A percentile compares a stretch with the other conserved stretches of the same genome.
These are phyloP conservation scores for Drosophila tristis DNA, from an alignment of 1,140 invertebrate genomes.

Conservation along the genomic window DNA sequence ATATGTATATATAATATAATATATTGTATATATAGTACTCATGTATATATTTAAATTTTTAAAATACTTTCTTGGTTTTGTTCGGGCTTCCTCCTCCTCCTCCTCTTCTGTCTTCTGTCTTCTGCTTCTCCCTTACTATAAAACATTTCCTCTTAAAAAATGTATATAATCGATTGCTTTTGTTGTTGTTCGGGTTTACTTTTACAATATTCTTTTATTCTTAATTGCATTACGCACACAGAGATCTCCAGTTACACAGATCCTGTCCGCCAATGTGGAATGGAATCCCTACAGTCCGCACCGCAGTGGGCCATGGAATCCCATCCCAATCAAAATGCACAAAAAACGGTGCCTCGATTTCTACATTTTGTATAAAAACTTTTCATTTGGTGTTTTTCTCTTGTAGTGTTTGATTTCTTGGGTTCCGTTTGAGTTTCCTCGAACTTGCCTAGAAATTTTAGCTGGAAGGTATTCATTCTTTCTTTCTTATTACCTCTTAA, in stretches of 20 bases:
- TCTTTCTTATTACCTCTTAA: constrained; percentile 60
- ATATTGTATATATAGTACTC: constrained; percentile 71
- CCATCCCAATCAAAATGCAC: constrained; percentile 13
- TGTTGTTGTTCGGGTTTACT: constrained; percentile 64
- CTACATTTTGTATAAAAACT: constrained; percentile 60
- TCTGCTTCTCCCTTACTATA: constrained; percentile 57
- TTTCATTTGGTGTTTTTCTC: constrained; percentile 60
- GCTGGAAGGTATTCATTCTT: constrained; percentile 63
- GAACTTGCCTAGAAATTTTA: constrained; percentile 43
- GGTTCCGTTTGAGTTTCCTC: constrained; percentile 20
- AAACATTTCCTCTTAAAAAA: constrained; percentile 79
- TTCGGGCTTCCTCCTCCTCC: not conserved
- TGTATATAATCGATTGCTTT: constrained; percentile 81
- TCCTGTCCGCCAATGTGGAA: not conserved
- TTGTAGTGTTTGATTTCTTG: constrained; percentile 14
- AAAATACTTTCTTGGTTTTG: constrained; percentile 79
- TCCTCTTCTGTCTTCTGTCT: constrained; percentile 14
- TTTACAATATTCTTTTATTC: constrained; percentile 26
- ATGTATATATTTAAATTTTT: constrained; percentile 82
- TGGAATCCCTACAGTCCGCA: constrained; percentile 14
- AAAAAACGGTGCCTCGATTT: constrained; percentile 60
- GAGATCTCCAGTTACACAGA: constrained; percentile 10
- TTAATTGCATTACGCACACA: constrained; percentile 43
- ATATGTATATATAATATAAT: constrained; percentile 75
- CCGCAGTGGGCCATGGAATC: constrained; percentile 4